Evolutionary conservation across 2,113 vertebrate genomes (phyloP).

Genomic region (Myotis davidii): DNA sequence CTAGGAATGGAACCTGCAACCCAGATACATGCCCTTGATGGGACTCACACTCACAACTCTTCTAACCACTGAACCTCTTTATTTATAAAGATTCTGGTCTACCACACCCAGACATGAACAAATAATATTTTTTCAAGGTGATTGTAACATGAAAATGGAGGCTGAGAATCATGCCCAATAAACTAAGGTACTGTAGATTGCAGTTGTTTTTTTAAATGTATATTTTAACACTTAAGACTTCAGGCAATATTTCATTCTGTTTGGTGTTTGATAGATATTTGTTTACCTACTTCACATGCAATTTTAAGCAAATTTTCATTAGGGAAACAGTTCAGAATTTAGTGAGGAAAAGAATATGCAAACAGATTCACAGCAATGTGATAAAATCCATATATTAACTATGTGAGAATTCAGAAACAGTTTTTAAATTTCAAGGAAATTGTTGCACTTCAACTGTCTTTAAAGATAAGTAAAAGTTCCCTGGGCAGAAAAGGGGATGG

Average conservation of each 20-base stretch:
- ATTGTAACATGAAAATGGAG: background rate
- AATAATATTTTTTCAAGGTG: background rate
- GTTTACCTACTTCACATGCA: background rate
- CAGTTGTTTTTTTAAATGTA: background rate
- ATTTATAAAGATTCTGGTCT: background rate
- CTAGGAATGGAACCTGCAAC: no score
- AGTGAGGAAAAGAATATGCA: background rate
- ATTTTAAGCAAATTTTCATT: background rate
- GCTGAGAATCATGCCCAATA: background rate
- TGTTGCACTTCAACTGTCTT: background rate
- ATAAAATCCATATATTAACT: background rate
- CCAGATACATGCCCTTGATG: no score
- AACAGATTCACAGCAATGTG: background rate
- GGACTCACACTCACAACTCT: no score
- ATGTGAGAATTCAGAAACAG: background rate
- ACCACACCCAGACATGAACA: background rate
- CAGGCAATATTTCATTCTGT: background rate
- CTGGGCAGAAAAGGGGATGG: background rate
- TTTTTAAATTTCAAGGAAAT: conserved; percentile 12
- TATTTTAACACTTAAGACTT: background rate
- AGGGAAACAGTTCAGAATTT: background rate
- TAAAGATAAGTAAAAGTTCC: background rate
- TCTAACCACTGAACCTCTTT: background rate
- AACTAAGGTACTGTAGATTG: background rate
- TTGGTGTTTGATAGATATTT: background rate